Percentiles rank a stretch among this genome's conserved stretches.
Evolutionary conservation across 2,888 invertebrate species (phyloP).

Genomic region (Cremastinae sp.): DNA sequence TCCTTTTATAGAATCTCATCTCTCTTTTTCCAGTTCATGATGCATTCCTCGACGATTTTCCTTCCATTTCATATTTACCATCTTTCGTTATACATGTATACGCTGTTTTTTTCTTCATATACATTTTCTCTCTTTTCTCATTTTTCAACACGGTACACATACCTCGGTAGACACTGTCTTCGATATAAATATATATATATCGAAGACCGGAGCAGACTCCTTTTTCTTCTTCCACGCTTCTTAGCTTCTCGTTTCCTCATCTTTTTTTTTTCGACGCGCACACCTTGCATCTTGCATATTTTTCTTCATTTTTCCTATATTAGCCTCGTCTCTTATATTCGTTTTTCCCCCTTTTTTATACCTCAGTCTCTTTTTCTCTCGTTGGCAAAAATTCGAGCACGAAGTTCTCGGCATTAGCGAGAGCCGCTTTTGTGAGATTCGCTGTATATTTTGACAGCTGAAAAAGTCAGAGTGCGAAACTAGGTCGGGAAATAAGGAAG

Average conservation of each 20-base stretch:
- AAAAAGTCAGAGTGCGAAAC: no score
- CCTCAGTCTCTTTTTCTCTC: constrained; percentile 15
- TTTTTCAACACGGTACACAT: constrained; percentile 37
- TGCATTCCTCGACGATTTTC: constrained; percentile 11
- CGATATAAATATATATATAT: no score
- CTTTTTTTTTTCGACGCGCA: constrained; percentile 23
- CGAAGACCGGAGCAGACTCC: background rate
- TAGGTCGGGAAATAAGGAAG: no score
- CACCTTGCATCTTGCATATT: constrained; percentile 1
- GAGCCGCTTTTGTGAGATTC: no score
- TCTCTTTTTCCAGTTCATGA: constrained; percentile 3
- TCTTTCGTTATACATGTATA: constrained; percentile 14
- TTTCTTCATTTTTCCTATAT: constrained; percentile 30
- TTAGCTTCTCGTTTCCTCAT: constrained; percentile 7
- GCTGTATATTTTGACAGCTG: no score
- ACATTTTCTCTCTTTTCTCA: constrained; percentile 17
- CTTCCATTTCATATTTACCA: background rate
- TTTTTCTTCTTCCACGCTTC: constrained; percentile 1
- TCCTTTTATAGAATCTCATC: constrained; percentile 8
- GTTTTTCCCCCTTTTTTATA: background rate
- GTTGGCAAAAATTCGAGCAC: constrained; percentile 7
- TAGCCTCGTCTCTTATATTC: constrained; percentile 26
- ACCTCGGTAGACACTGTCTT: constrained; percentile 18
- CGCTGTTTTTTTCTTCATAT: constrained; percentile 26
- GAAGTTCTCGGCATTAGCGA: background rate